phyloP scores from a whole-genome alignment of 2,797 vertebrate genomes.

The Diceros bicornis region DNA sequence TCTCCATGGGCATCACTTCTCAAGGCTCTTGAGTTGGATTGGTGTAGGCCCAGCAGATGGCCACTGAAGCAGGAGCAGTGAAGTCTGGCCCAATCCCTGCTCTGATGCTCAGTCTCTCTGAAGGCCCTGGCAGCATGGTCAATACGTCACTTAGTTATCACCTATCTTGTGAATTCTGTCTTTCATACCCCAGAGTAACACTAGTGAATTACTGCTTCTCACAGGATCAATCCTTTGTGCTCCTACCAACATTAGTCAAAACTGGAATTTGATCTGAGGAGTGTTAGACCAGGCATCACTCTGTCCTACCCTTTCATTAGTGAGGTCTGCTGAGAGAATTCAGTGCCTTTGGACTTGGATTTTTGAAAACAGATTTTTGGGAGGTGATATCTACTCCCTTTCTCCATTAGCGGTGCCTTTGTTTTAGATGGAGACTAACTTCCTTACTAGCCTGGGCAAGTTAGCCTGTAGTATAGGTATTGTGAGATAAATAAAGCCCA shows the following conservation, averaged over 20 bases:
- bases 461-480: not conserved
- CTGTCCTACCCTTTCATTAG: not conserved
- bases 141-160: accelerated
- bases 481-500: not conserved
- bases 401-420: not conserved
- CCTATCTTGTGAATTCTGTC: not conserved
- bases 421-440: not conserved
- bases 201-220: not conserved
- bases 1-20: accelerated
- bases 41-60: too few relatives aligned
- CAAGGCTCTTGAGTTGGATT: too few relatives aligned
- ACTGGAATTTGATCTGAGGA: not conserved
- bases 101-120: not conserved
- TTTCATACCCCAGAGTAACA: not conserved
- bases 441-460: not conserved
- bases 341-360: not conserved
- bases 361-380: not conserved
- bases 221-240: not conserved
- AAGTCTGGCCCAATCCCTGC: too few relatives aligned
- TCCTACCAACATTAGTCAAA: not conserved
- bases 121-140: not conserved
- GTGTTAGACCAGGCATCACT: not conserved
- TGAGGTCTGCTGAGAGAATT: not conserved
- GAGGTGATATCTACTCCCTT: not conserved
- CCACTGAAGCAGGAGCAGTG: not conserved